phyloP scores from a whole-genome alignment of 2,113 vertebrate species.

The Nerophis lumbriciformis region DNA sequence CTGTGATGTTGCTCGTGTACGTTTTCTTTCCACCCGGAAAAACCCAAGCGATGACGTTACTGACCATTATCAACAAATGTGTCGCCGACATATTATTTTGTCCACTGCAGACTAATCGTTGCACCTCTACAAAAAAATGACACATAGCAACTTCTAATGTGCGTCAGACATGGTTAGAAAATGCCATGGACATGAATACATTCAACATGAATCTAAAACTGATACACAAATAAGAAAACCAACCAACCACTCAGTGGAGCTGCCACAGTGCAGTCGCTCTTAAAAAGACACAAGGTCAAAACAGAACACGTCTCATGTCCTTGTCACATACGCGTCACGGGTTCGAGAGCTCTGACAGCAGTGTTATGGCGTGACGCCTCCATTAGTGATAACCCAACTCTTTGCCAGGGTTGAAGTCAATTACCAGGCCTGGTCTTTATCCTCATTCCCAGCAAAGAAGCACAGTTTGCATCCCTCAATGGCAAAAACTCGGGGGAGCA shows the following conservation, averaged over 20 bases:
- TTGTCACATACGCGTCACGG: constrained; percentile 36
- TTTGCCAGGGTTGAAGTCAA: constrained; percentile 56
- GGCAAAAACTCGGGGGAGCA: constrained; percentile 33
- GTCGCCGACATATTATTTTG: too few species aligned
- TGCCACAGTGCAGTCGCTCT: constrained; percentile 7
- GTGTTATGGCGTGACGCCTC: constrained; percentile 2
- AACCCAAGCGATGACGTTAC: too few species aligned
- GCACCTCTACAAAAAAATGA: background rate
- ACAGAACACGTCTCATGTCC: constrained; percentile 37
- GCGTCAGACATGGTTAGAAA: constrained; percentile 2
- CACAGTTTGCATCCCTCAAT: constrained; percentile 52
- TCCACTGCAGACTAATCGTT: too few species aligned
- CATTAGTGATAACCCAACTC: constrained; percentile 50
- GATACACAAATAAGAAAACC: constrained; percentile 26
- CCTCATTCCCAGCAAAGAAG: constrained; percentile 32
- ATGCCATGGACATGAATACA: background rate
- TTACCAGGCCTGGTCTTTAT: constrained; percentile 32
- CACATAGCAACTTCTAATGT: background rate
- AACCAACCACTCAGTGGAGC: constrained; percentile 15
- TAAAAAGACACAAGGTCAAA: constrained; percentile 37
- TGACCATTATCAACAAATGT: too few species aligned
- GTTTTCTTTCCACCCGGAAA: too few species aligned
- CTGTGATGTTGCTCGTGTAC: too few species aligned
- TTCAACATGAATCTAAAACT: constrained; percentile 25
- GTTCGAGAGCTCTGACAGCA: constrained; percentile 37